phyloP scores from a whole-genome alignment of 2,113 vertebrate species.

The Vombatus ursinus region DNA sequence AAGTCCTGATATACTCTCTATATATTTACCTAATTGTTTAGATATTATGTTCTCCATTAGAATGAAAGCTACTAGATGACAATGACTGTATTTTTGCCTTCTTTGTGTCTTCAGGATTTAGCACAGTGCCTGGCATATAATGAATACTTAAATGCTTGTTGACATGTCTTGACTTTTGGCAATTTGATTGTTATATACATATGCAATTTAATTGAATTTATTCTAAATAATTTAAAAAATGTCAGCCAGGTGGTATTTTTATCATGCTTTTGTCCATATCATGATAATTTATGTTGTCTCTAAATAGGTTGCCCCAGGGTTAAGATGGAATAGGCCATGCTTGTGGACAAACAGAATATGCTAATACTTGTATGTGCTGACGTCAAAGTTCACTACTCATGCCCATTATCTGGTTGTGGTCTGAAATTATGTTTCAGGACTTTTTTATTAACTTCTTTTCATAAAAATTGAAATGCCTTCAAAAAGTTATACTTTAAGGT shows the following conservation, averaged over 20 bases:
- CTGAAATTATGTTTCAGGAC: neutral
- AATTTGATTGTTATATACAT: neutral
- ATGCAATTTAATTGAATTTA: neutral
- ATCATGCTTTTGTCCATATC: neutral
- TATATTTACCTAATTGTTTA: neutral
- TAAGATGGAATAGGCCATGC: neutral
- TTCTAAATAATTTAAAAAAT: neutral
- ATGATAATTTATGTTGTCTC: neutral
- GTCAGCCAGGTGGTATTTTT: too few relatives aligned
- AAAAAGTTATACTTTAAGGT: neutral
- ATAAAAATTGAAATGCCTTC: neutral
- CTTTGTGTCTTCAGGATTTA: neutral
- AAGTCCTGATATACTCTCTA: neutral
- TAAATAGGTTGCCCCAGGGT: neutral
- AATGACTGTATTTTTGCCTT: neutral
- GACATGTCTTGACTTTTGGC: neutral
- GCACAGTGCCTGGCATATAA: neutral
- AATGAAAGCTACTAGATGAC: neutral
- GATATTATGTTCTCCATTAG: neutral
- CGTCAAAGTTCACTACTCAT: neutral
- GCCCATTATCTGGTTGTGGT: neutral
- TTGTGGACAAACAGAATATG: neutral
- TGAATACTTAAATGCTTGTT: neutral
- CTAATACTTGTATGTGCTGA: neutral
- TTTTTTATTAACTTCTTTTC: neutral